Base-by-base conservation (phyloP, 2,888 invertebrate species). In the Diarsia brunnea region DNA sequence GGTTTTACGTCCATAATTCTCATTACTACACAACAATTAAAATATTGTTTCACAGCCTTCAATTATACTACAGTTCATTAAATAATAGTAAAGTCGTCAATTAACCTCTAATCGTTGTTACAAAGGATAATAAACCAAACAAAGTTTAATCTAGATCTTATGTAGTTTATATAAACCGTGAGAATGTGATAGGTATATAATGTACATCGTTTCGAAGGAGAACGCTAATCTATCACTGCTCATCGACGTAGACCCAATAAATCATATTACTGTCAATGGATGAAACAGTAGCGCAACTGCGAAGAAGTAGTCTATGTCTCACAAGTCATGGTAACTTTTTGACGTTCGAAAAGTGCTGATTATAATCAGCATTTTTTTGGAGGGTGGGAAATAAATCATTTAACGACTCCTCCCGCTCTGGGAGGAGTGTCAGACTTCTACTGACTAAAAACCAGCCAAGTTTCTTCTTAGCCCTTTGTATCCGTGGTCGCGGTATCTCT, bases 91-190 rank as follows among this genome's bases (percentile, higher is more conserved):
- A 69, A 64, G 10, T 10, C 45, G 43, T 5, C 66, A 82, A 85
- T 73, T 82, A 85, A 71, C 69, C 51, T 68, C 63, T 75, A 51
- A 82, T 68, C 49, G 67, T 64, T 64, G 53, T 8, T 65, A 82
- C 72, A 84, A 86, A 85, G 76, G 70, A 82, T 73, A 85, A 79
- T 87, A 82, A 85, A 82, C 70, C 38, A 68, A 73, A 51, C 45
- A 55, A 84, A n/a, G 12, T 45, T 19, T 69, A 69, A 80, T 87
- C 75, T 87, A 76, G 80, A 83, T 86, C 64, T 60, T 70, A 73
- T 82, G 31, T 68, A 53, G 12, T 63, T 63, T 64, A 69, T 67
- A 67, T 70, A 55, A 31, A 73, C 78, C 88, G 88, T 86, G 88
- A 66, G 88, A 86, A 80, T 27, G 64, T 49, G 5, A 8, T 72